Evolutionary conservation across 2,113 vertebrate genomes (phyloP).

Genomic region (Salvelinus fontinalis): DNA sequence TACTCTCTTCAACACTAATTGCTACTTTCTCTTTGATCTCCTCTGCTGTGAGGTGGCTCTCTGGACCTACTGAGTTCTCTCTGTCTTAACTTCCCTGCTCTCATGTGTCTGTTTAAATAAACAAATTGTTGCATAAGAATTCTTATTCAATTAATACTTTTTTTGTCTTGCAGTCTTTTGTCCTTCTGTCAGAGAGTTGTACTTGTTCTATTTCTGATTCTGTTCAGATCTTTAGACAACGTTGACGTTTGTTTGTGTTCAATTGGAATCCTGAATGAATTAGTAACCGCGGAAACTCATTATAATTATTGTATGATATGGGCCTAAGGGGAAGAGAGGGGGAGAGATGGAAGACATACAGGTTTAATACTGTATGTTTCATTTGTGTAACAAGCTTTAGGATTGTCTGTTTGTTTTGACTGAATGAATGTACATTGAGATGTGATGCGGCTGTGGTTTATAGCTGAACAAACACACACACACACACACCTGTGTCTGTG

Average conservation of each 20-base stretch:
- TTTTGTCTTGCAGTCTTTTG: constrained; percentile 20
- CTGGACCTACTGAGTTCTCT: constrained; percentile 23
- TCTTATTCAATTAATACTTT: constrained; percentile 42
- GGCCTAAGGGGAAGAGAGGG: constrained; percentile 17
- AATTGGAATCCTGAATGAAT: too few relatives aligned
- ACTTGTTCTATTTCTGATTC: not conserved
- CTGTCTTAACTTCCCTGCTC: not conserved
- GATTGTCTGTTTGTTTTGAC: not conserved
- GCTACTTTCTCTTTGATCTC: constrained; percentile 50
- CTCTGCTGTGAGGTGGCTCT: constrained; percentile 22
- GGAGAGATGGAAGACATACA: constrained; percentile 5
- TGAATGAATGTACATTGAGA: too few relatives aligned
- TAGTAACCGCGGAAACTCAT: not conserved
- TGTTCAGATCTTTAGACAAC: too few relatives aligned
- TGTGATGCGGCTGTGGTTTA: not conserved
- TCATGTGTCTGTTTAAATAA: constrained; percentile 29
- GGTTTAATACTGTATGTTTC: not conserved
- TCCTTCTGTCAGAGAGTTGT: constrained; percentile 11
- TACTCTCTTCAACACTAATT: constrained; percentile 37
- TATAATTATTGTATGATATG: constrained; percentile 12
- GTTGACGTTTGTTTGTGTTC: too few relatives aligned
- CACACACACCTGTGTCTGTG: not conserved
- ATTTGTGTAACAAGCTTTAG: not conserved
- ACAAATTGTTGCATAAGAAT: constrained; percentile 43
- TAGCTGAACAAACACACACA: not conserved